phyloP scores from a whole-genome alignment of 2,797 vertebrate species.

The Melanotaenia trifasciata region DNA sequence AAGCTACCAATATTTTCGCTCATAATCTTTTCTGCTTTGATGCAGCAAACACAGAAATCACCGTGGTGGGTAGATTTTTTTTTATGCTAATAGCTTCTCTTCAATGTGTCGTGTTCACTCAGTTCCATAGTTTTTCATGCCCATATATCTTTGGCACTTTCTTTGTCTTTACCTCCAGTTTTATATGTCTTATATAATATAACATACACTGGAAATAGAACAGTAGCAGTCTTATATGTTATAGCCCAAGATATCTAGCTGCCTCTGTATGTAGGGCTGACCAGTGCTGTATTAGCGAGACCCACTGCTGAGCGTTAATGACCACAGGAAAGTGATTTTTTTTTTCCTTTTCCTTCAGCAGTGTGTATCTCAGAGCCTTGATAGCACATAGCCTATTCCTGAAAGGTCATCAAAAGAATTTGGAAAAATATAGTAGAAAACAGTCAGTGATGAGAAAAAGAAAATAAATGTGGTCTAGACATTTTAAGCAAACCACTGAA shows the following conservation, averaged over 20 bases:
- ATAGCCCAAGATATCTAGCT: slow-evolving; percentile 53
- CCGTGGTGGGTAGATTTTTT: slow-evolving; percentile 27
- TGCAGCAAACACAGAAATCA: slow-evolving; percentile 35
- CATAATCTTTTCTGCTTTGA: slow-evolving; percentile 56
- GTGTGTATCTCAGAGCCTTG: slow-evolving; percentile 53
- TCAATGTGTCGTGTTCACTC: slow-evolving; percentile 19
- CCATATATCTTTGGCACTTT: slow-evolving; percentile 29
- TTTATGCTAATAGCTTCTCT: slow-evolving; percentile 35
- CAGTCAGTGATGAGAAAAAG: slow-evolving; percentile 44
- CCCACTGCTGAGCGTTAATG: slow-evolving; percentile 77
- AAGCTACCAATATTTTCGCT: slow-evolving; percentile 21
- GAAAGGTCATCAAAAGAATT: slow-evolving; percentile 73
- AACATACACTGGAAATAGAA: too few species aligned
- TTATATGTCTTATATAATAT: too few species aligned
- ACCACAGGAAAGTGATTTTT: slow-evolving; percentile 52
- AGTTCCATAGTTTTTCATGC: slow-evolving; percentile 6
- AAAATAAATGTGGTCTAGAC: slow-evolving; percentile 39
- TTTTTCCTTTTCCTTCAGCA: slow-evolving; percentile 41
- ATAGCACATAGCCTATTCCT: slow-evolving; percentile 63
- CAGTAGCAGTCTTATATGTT: slow-evolving; percentile 20
- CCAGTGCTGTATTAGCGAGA: slow-evolving; percentile 67
- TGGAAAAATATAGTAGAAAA: slow-evolving; percentile 46
- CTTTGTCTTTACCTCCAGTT: slow-evolving; percentile 33
- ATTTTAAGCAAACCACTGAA: slow-evolving; percentile 53
- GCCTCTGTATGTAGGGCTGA: slow-evolving; percentile 61